Evolutionary conservation across 1,140 invertebrate species (phyloP), one percentile per base, ranked within the genome.

Genomic region (Psix sp.): DNA sequence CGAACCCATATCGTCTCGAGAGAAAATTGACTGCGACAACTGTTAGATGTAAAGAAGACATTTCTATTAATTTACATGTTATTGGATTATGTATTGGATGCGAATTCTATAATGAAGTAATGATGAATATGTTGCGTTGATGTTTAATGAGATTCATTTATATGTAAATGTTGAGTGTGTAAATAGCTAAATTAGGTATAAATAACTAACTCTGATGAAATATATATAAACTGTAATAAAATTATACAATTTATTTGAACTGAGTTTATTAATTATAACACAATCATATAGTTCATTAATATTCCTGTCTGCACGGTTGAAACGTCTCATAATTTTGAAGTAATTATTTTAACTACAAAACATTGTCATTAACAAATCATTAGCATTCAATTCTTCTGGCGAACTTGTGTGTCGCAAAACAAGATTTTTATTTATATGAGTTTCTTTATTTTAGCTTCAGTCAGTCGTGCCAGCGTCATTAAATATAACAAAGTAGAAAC

Each of bases 151-250:
- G n/a, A n/a, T n/a, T n/a, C n/a, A n/a, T n/a, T n/a, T n/a, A n/a
- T n/a, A n/a, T n/a, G n/a, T n/a, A n/a, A n/a, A n/a, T n/a, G n/a
- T n/a, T n/a, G n/a, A n/a, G n/a, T n/a, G 17, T 68, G 35, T 51
- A 51, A 45, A 52, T 52, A 68, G 17, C 33, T 71, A 21, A 40
- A 38, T 57, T 57, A 63, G 57, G 51, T 68, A 46, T 68, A 49
- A 45, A 71, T 51, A 38, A 63, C 39, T 38, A 21, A 39, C 4
- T 36, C 11, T 57, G 15, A 56, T 62, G 57, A 40, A 36, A 57
- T 63, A 33, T 62, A 31, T 48, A 48, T 43, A 56, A 48, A 46
- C 11, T 17, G 11, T 35, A 62, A 71, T 60, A 60, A 62, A 62
- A 60, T 18, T 29, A 46, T 17, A 9, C 20, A 39, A 39, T n/a